Conservation (phyloP, 2,888 invertebrate genomes). For the Papilio demoleus region DNA sequence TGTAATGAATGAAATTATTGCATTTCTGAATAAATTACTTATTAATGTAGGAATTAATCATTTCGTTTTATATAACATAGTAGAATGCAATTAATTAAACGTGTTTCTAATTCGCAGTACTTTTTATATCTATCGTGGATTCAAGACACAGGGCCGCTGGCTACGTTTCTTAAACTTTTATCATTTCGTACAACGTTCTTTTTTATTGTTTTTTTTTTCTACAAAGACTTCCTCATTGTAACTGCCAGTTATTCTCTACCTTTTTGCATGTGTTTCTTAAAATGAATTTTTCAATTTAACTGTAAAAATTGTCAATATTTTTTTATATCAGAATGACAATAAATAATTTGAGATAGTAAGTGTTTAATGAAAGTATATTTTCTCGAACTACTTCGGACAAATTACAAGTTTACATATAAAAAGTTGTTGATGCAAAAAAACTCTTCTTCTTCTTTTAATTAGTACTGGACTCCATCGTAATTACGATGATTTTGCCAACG, state of each 20-base stretch:
- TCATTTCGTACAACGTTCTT: slow-evolving; percentile 19
- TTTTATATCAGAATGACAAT: not conserved
- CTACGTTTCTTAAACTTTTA: slow-evolving; percentile 22
- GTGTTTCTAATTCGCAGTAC: not conserved
- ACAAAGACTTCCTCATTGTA: slow-evolving; percentile 9
- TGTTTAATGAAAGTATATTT: no score
- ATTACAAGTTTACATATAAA: no score
- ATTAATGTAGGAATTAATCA: slow-evolving; percentile 7
- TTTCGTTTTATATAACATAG: slow-evolving; percentile 10
- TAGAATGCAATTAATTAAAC: slow-evolving; percentile 17
- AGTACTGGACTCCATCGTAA: no score
- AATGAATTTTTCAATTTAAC: not conserved
- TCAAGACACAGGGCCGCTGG: slow-evolving; percentile 7
- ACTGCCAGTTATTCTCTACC: not conserved
- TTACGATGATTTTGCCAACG: no score
- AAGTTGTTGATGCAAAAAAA: no score
- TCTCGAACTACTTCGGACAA: no score
- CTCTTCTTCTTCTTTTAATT: no score
- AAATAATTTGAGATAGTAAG: no score
- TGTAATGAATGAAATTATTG: slow-evolving; percentile 17
- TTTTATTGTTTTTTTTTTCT: not conserved
- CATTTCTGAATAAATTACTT: slow-evolving; percentile 9
- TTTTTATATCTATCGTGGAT: slow-evolving; percentile 18
- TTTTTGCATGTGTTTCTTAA: not conserved
- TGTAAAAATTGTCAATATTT: not conserved